A percentile compares a stretch with the other conserved stretches of the same genome.
phyloP scores from a whole-genome alignment of 2,888 invertebrate genomes.

The Pristionchus exspectatus region DNA sequence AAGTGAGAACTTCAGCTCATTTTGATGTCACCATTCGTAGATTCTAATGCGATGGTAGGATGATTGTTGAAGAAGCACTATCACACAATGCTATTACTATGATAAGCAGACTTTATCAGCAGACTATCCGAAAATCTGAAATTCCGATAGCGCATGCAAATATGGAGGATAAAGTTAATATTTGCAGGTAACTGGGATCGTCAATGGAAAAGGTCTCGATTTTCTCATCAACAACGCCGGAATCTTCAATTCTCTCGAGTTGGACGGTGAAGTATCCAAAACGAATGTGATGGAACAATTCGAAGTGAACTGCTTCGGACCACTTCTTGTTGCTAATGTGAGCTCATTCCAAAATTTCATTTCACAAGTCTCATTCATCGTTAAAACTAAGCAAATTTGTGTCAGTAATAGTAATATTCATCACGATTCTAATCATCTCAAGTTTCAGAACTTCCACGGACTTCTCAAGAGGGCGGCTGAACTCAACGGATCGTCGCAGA shows the following conservation, averaged over 20 bases:
- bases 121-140: too few species aligned
- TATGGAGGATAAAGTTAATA: neutral
- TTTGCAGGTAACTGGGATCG: conserved; percentile 3
- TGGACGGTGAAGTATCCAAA: neutral
- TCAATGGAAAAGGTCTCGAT: conserved; percentile 15
- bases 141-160: neutral
- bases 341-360: neutral
- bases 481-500: conserved; percentile 3
- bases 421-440: too few species aligned
- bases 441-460: conserved; percentile 35
- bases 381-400: too few species aligned
- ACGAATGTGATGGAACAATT: conserved; percentile 18
- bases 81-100: too few species aligned
- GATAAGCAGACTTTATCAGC: too few species aligned
- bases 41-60: too few species aligned
- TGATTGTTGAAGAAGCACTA: too few species aligned
- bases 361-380: neutral
- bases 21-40: too few species aligned
- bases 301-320: conserved; percentile 31
- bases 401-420: too few species aligned
- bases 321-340: conserved; percentile 1
- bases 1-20: neutral
- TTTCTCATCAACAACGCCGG: conserved; percentile 37
- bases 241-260: neutral
- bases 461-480: conserved; percentile 25